Evolutionary conservation across 2,113 vertebrate species (phyloP), one percentile per base, ranked within the genome.

Genomic region (Lepisosteus osseus): DNA sequence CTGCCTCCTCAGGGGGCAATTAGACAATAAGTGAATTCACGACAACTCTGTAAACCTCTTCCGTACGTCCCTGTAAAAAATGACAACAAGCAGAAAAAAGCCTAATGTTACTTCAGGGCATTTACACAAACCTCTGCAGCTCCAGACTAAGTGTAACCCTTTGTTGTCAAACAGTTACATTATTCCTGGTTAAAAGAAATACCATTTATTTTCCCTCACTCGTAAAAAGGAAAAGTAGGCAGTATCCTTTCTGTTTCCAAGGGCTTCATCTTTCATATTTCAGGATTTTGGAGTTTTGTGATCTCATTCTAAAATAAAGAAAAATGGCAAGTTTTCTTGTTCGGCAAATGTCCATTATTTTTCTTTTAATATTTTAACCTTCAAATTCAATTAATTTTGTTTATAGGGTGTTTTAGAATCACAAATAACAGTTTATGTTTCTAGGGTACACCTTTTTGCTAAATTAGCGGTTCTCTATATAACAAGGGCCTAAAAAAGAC

Each of bases 1-100:
- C 87, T 84, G 74, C 74, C 77, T 95, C 94, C 92, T 90, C 77
- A 13, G 90, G 92, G 93, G 86, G 82, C 87, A 92, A 96, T 96
- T 96, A 94, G 81, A 77, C 85, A 85, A 87, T 85, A 81, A 89
- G 82, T 76, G 82, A 89, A 93, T 92, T 90, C 75, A 80, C 82
- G 86, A 77, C 82, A 87, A 93, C 82, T 88, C 81, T 82, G 79
- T 82, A 82, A 85, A 87, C 79, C 78, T 82, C 72, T 73, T 78
- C 71, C 74, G 55, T 77, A 78, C 73, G 72, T 78, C 78, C 71
- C 17, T 3, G 67, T 72, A 71, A 77, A 79, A 77, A 75, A 83
- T 80, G 74, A 82, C 51, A 54, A 55, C 45, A 77, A 13, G 41
- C n/a, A 13, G 3, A 70, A 4, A 66, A 75, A 71, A 76, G 72